Conservation (phyloP, 2,888 invertebrate genomes). For the Hydraecia micacea region DNA sequence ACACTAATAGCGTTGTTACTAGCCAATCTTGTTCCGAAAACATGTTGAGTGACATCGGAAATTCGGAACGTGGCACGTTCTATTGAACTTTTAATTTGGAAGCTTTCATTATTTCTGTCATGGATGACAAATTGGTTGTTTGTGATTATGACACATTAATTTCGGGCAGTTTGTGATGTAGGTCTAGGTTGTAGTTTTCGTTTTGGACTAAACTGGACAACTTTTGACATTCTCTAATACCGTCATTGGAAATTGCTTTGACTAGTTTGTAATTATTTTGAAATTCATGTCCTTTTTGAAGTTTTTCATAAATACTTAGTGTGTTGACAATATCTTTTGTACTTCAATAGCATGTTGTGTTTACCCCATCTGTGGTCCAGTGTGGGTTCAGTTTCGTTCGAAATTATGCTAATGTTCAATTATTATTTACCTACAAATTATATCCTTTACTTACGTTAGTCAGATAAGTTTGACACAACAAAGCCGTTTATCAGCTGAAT, state of each 20-base stretch:
- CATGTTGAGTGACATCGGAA: constrained; percentile 11
- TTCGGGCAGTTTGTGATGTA: constrained; percentile 18
- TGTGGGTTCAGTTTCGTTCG: constrained; percentile 1
- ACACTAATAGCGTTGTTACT: constrained; percentile 42
- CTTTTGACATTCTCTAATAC: constrained; percentile 10
- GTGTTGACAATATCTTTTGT: neutral
- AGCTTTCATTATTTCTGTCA: neutral
- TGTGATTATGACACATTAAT: constrained; percentile 41
- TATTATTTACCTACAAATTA: constrained; percentile 42
- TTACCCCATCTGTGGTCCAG: neutral
- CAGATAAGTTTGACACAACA: constrained; percentile 59
- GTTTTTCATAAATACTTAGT: no score
- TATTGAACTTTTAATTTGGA: constrained; percentile 42
- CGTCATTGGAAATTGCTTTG: neutral
- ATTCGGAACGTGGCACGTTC: constrained; percentile 16
- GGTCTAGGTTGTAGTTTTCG: constrained; percentile 13
- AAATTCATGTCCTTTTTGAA: neutral
- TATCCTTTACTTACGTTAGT: constrained; percentile 33
- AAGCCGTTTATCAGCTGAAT: constrained; percentile 58
- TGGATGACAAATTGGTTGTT: constrained; percentile 13
- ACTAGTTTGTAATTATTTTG: neutral
- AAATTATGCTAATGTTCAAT: constrained; percentile 18
- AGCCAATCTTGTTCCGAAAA: constrained; percentile 39
- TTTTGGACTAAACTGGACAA: neutral
- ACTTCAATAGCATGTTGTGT: neutral